Conservation (phyloP, 2,797 vertebrate genomes). For the Hipposideros larvatus region DNA sequence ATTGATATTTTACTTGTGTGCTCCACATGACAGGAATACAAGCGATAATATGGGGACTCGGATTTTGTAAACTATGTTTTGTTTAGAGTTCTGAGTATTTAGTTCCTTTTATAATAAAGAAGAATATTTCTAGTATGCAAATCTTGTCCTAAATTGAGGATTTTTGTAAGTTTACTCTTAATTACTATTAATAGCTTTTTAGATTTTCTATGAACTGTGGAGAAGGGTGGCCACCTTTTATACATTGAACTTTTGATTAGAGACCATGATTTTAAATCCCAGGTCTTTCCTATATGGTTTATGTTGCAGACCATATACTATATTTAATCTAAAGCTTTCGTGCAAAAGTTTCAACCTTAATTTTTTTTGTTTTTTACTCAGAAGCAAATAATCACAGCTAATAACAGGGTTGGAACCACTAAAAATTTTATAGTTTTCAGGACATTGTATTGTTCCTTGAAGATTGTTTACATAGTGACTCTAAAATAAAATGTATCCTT, state of each 20-base stretch:
- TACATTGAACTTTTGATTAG: neutral
- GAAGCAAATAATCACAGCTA: constrained; percentile 43
- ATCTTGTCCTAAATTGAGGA: neutral
- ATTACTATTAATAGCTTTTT: constrained; percentile 43
- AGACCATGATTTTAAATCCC: constrained; percentile 28
- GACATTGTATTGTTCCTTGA: constrained; percentile 39
- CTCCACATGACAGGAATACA: neutral
- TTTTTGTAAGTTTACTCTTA: constrained; percentile 12
- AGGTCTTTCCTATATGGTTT: constrained; percentile 27
- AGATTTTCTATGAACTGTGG: neutral
- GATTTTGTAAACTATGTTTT: constrained; percentile 50
- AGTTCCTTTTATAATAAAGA: neutral
- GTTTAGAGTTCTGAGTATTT: constrained; percentile 50
- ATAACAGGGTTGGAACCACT: constrained; percentile 2
- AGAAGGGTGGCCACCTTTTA: neutral
- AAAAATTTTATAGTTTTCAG: neutral
- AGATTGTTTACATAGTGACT: neutral
- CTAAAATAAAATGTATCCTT: constrained; percentile 33
- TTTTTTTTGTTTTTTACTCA: neutral
- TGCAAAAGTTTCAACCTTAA: constrained; percentile 39
- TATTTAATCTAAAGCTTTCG: constrained; percentile 30
- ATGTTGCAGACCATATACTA: neutral
- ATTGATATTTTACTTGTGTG: neutral
- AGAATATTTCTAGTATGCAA: constrained; percentile 36
- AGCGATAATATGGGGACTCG: neutral